Base-by-base conservation (phyloP, 2,888 invertebrate species). In the Eudemis profundana region DNA sequence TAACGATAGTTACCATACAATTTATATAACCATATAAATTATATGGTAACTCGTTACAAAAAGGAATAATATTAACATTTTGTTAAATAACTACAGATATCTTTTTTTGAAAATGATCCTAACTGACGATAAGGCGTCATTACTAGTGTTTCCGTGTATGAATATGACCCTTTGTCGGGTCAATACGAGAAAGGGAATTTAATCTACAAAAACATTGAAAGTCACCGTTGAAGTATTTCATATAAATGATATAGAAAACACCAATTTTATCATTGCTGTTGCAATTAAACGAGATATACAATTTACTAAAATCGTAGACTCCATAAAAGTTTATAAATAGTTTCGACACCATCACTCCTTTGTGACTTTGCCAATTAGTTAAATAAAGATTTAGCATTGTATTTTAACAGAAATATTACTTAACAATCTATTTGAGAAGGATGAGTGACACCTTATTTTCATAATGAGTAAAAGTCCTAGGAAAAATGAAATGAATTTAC, bases 401-500 rank as follows among this genome's bases (percentile, higher is more conserved):
- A 40, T 40, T 47, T 49, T 42, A 14, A 42, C 19, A 12, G 17
- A 23, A 51, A 51, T 61, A 42, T 61, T 42, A 23, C 14, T 47
- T 40, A 47, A 14, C n/a, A 33, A 49, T 47, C 12, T 66, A 54
- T 59, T 59, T 64, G 57, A 64, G 57, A 64, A 59, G 42, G 17
- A 51, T 59, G 64, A 64, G 64, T 56, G 38, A 17, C 33, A 50
- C 42, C 29, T 57, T 51, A 50, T 50, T 27, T 29, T 33, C 8
- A 63, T 44, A 56, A 44, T 23, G 17, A 23, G 3, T 49, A 64
- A 63, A 57, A 64, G 49, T 56, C 42, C 57, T 57, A 64, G 21
- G 57, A 64, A 63, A 61, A 61, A 53, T 42, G 36, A 17, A 46
- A 36, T n/a, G 36, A 61, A 61, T 61, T 53, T 54, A 54, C 40